These are phyloP conservation scores for Melipona beecheii DNA, from an alignment of 2,888 invertebrate species.

Conservation along the genomic window DNA sequence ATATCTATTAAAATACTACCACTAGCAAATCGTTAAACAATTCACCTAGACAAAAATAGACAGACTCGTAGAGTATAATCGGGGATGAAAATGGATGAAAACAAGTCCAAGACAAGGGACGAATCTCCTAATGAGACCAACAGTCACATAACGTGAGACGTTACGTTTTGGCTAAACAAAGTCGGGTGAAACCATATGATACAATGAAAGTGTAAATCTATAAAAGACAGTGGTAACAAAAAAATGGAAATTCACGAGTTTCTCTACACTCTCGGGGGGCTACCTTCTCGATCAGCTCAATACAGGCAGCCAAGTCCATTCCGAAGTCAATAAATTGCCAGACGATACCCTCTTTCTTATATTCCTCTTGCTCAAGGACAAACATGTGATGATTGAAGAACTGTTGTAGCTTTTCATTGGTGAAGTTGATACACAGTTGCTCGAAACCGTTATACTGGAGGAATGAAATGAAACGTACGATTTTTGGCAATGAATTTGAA, in stretches of 20 bases:
- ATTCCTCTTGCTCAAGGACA: slow-evolving; percentile 99
- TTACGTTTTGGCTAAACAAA: not conserved
- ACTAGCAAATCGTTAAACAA: not conserved
- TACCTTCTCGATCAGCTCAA: slow-evolving; percentile 99
- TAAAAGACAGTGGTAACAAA: not conserved
- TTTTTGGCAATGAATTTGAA: not conserved
- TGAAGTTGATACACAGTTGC: slow-evolving; percentile 99
- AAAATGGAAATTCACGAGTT: not conserved
- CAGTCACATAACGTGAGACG: not conserved
- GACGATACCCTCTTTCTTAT: slow-evolving; percentile 97
- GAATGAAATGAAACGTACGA: slow-evolving; percentile 37
- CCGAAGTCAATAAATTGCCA: slow-evolving; percentile 99
- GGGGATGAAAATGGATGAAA: not conserved
- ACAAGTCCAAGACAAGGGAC: not conserved
- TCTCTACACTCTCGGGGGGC: slow-evolving; percentile 69
- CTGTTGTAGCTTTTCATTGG: slow-evolving; percentile 99
- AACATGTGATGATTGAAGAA: slow-evolving; percentile 99
- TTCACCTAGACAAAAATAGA: slow-evolving; percentile 14
- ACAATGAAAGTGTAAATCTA: not conserved
- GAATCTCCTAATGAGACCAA: slow-evolving; percentile 51
- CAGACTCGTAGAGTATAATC: not conserved
- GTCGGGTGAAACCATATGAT: not conserved
- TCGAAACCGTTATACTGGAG: slow-evolving; percentile 98
- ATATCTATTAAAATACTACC: not conserved
- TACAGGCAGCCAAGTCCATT: slow-evolving; percentile 99